Evolutionary conservation across 30 jellyfish, hydroid and myxozoan genomes (phyloP).

Genomic region (Turritopsis rubra): DNA sequence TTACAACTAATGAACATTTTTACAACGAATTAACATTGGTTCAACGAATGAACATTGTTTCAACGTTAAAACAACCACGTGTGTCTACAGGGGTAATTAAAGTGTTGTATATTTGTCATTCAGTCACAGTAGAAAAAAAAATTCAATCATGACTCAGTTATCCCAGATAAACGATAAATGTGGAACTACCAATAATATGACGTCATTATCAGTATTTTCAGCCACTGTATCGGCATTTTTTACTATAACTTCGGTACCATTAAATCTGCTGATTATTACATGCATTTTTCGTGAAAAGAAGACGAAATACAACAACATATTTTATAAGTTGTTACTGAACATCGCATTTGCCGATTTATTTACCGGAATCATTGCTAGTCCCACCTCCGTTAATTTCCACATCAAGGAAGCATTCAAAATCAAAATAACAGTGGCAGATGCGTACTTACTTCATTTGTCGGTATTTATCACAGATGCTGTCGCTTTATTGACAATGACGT

Average conservation of each 20-base stretch:
- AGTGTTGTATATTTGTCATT: too few relatives aligned
- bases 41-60: too few relatives aligned
- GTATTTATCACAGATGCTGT: conserved; percentile 73
- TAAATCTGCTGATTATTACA: conserved; percentile 14
- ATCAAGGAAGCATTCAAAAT: conserved; percentile 61
- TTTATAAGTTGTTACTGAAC: conserved; percentile 47
- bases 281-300: conserved; percentile 21
- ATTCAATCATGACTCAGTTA: not conserved
- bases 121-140: too few relatives aligned
- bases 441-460: conserved; percentile 53
- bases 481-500: conserved; percentile 63
- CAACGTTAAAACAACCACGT: too few relatives aligned
- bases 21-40: too few relatives aligned
- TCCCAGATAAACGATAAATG: conserved; percentile 28
- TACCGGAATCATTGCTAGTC: conserved; percentile 65
- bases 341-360: conserved; percentile 70
- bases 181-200: conserved; percentile 25
- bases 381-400: conserved; percentile 44
- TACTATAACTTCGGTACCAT: conserved; percentile 16
- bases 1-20: too few relatives aligned
- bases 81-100: too few relatives aligned
- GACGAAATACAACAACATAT: conserved; percentile 43
- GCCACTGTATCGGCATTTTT: conserved; percentile 17
- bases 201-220: conserved; percentile 27
- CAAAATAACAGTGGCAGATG: conserved; percentile 33